Conservation (phyloP, 2,888 invertebrate species). For the Zygogramma bicolorata region DNA sequence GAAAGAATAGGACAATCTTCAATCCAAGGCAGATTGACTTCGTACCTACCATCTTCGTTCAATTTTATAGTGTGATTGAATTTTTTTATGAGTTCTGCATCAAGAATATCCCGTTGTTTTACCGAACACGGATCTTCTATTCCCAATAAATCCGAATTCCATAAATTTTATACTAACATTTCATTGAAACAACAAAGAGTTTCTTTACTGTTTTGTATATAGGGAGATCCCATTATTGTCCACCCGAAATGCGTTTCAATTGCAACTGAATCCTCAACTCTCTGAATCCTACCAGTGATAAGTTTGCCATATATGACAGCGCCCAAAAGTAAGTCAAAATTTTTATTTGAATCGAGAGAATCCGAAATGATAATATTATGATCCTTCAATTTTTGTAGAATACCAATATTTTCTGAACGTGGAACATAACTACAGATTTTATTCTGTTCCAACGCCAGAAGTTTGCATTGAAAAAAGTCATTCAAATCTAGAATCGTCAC, state of each 20-base stretch:
- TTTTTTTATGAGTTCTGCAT: background rate
- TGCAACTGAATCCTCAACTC: background rate
- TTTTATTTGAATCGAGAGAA: background rate
- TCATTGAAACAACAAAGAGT: slow-evolving; percentile 8
- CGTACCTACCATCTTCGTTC: background rate
- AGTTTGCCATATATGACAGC: background rate
- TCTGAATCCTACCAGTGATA: background rate
- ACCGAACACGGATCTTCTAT: background rate
- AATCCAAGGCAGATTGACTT: background rate
- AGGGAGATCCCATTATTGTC: background rate
- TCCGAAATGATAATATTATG: background rate
- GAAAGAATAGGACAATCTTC: background rate
- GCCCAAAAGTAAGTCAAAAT: background rate
- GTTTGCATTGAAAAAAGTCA: background rate
- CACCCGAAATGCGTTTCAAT: slow-evolving; percentile 5
- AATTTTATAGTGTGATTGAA: background rate
- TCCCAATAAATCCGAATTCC: slow-evolving; percentile 1
- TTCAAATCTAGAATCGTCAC: background rate
- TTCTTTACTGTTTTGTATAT: background rate
- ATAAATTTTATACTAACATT: background rate
- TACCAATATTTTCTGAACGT: background rate
- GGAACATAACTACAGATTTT: background rate
- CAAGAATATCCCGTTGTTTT: background rate
- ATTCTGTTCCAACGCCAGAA: background rate
- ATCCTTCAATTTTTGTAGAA: background rate